Evolutionary conservation across 2,888 invertebrate genomes (phyloP), one percentile per base, ranked within the genome.

Genomic region (Archaeoteleia sp.): DNA sequence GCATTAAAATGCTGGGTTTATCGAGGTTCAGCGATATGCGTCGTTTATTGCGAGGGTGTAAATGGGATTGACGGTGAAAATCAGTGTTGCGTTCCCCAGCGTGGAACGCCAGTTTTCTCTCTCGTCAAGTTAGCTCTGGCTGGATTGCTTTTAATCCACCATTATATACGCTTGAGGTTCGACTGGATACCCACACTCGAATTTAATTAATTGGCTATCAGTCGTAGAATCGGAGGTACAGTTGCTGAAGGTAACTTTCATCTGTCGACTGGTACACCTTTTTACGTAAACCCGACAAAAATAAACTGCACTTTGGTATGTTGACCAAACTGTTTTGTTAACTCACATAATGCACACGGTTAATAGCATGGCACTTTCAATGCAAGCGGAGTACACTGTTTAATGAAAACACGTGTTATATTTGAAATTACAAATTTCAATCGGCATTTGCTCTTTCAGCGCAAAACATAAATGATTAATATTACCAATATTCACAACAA

Each of bases 41-140:
- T 32, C 37, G 39, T 46, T 46, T 48, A 39, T 51, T 30, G 17
- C 45, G 37, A 51, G 30, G 37, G 23, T 35, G 30, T 34, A 23
- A 51, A 49, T 60, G 25, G 6, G 32, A 45, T 61, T 23, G 39
- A 42, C 34, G 48, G 34, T 58, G 58, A 42, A 58, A 46, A 48
- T 40, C 48, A 48, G 29, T 34, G 13, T 34, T 20, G 29, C 20
- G 17, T 20, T 7, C 15, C 2, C 27, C 32, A 5, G 32, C 20
- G 13, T 48, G 13, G 8, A n/a, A 10, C 37, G 8, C 10, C 7
- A 4, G 32, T 6, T 51, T 25, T 4, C 42, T 17, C n/a, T 14
- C 14, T 1, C 30, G 27, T n/a, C 15, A 9, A 30, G 15, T 14
- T 29, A 30, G 43, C 12, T 12, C 25, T 13, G 30, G 1, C 27